Evolutionary conservation across 2,888 invertebrate genomes (phyloP).

Genomic region (Euzetes globulus): DNA sequence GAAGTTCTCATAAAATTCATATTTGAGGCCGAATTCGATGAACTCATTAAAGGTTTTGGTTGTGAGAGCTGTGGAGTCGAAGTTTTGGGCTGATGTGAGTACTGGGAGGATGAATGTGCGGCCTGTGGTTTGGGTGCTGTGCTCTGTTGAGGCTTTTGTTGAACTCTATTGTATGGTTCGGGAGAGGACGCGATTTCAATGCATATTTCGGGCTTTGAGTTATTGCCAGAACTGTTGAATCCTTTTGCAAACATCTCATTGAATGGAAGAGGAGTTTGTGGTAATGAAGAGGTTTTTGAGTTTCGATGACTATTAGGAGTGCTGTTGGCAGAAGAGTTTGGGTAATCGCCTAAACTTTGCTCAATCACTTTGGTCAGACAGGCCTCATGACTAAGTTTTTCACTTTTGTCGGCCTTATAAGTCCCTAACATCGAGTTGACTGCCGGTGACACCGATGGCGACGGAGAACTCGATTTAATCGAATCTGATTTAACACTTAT

Average conservation of each 20-base stretch:
- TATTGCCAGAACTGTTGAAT: background rate
- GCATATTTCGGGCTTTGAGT: background rate
- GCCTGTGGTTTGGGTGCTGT: too few species aligned
- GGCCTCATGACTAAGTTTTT: background rate
- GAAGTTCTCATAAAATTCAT: background rate
- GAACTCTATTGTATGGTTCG: background rate
- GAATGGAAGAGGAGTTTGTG: background rate
- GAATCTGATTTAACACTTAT: background rate
- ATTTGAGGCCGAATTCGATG: background rate
- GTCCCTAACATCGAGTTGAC: background rate
- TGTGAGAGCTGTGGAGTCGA: too few species aligned
- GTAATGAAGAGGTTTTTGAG: background rate
- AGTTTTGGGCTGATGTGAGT: background rate
- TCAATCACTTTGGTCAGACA: background rate
- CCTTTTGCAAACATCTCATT: background rate
- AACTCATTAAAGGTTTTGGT: background rate
- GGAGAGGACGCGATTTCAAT: conserved; percentile 2
- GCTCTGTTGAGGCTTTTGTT: background rate
- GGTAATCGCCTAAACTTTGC: background rate
- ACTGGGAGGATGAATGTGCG: background rate
- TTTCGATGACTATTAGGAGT: background rate
- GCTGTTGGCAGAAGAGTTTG: background rate
- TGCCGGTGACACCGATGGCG: background rate
- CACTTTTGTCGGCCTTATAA: background rate
- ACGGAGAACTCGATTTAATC: background rate